Base-by-base conservation (phyloP, 2,113 vertebrate species). In the Oncorhynchus clarkii region DNA sequence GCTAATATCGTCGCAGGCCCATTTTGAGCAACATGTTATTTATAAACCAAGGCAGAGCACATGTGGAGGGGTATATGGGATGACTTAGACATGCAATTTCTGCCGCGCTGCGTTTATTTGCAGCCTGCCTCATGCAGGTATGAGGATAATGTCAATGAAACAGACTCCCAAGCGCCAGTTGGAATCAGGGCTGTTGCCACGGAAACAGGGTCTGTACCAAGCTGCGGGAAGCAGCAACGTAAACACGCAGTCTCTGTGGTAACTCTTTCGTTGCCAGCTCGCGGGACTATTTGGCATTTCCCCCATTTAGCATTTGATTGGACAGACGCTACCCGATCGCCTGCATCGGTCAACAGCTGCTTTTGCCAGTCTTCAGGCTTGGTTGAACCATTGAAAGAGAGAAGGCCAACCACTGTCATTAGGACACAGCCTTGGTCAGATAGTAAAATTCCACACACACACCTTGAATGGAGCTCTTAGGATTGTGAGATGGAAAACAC, bases 161-260 rank as follows among this genome's bases (percentile, higher is more conserved):
- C 83, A 87, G 73, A 77, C 76, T 75, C 74, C 18, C 68, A 49
- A 18, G 24, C 39, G 67, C 71, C 74, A 48, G 39, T 45, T 45
- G 82, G 82, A 75, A 90, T 85, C 82, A 81, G 81, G 90, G 89
- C 87, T 77, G 90, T 93, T 82, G 84, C 89, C 92, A 92, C 88
- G 89, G 90, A 92, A 93, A 93, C 93, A 91, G 89, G 88, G 89
- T 92, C 76, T 39, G 73, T 82, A 84, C 88, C 85, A 86, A 87
- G 84, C 90, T 84, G 87, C 78, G 66, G 88, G 87, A 88, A 91
- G 85, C 78, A 18, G 87, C 82, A 71, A 86, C 87, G 75, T 92
- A 93, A 93, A 92, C 92, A 90, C 9, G 39, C 39, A 45, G 39
- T 45, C 39, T 45, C 39, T 11, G 39, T 83, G 85, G 90, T 90